Evolutionary conservation across 1,140 invertebrate genomes (phyloP).

Genomic region (Hylaeus anthracinus): DNA sequence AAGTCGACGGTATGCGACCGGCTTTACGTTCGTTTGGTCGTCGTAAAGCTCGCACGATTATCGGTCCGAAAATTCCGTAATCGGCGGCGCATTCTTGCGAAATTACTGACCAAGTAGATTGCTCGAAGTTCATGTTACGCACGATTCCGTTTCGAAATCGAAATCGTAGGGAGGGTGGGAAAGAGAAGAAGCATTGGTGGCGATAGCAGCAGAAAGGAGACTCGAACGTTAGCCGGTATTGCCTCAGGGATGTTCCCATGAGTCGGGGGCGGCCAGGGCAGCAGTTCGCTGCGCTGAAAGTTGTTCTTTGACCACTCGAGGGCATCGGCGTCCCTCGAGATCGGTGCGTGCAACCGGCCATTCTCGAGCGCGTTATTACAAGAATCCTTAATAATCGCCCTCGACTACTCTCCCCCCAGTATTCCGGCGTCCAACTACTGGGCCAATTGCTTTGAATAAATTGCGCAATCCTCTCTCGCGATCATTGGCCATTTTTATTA

Average conservation of each 20-base stretch:
- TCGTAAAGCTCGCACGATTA: conserved; percentile 5
- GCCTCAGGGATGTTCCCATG: conserved; percentile 77
- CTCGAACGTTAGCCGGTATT: conserved; percentile 9
- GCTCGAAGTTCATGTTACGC: conserved; percentile 26
- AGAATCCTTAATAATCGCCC: conserved; percentile 65
- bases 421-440: conserved; percentile 13
- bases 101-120: conserved; percentile 57
- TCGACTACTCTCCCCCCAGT: neutral
- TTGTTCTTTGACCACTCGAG: conserved; percentile 48
- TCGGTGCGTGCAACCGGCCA: conserved; percentile 65
- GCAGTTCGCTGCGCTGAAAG: conserved; percentile 38
- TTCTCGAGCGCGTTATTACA: conserved; percentile 67
- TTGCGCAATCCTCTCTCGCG: neutral
- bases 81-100: conserved; percentile 61
- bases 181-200: conserved; percentile 13
- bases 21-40: conserved; percentile 1
- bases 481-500: conserved; percentile 4
- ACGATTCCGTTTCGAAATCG: conserved; percentile 63
- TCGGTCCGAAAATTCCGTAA: conserved; percentile 28
- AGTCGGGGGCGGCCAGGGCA: conserved; percentile 74
- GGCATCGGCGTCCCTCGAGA: conserved; percentile 57
- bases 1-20: no score
- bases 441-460: conserved; percentile 15
- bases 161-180: conserved; percentile 47
- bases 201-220: neutral